These are phyloP conservation scores for Icerya purchasi DNA, from an alignment of 2,888 invertebrate genomes.

Conservation along the genomic window DNA sequence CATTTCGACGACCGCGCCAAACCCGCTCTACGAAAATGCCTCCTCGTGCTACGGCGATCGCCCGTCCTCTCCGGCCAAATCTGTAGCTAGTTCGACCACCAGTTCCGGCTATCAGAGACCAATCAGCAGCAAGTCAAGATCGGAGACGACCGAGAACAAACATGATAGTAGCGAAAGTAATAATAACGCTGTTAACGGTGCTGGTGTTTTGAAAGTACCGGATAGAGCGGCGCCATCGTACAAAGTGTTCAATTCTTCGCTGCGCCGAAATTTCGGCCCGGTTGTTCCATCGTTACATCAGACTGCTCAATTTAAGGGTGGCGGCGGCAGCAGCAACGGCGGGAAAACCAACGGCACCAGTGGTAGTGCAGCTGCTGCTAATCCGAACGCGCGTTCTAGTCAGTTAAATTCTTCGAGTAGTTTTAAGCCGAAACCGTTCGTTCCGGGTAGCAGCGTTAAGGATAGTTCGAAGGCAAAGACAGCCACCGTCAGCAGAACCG, in stretches of 20 bases:
- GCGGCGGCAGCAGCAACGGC: neutral
- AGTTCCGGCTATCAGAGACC: constrained; percentile 29
- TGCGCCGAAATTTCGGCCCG: neutral
- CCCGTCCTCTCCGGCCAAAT: constrained; percentile 13
- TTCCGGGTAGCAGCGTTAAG: neutral
- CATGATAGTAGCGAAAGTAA: neutral
- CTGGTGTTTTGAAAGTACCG: neutral
- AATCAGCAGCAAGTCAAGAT: constrained; percentile 34
- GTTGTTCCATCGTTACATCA: too few relatives aligned
- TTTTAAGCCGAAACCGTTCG: too few relatives aligned
- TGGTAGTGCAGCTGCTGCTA: neutral
- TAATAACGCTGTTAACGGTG: neutral
- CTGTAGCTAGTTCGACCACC: constrained; percentile 25
- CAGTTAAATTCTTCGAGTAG: neutral
- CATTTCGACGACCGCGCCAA: constrained; percentile 16
- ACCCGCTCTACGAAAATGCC: constrained; percentile 21
- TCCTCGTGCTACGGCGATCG: constrained; percentile 19
- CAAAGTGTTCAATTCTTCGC: neutral
- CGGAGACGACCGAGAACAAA: neutral
- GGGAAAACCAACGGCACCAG: neutral
- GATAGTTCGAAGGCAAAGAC: neutral
- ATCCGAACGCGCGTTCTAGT: neutral
- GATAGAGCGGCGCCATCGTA: neutral
- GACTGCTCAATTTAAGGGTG: too few relatives aligned
- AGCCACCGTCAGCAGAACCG: neutral